Evolutionary conservation across 2,797 vertebrate species (phyloP), one percentile per base, ranked within the genome.

Genomic region (Triplophysa yarkandensis): DNA sequence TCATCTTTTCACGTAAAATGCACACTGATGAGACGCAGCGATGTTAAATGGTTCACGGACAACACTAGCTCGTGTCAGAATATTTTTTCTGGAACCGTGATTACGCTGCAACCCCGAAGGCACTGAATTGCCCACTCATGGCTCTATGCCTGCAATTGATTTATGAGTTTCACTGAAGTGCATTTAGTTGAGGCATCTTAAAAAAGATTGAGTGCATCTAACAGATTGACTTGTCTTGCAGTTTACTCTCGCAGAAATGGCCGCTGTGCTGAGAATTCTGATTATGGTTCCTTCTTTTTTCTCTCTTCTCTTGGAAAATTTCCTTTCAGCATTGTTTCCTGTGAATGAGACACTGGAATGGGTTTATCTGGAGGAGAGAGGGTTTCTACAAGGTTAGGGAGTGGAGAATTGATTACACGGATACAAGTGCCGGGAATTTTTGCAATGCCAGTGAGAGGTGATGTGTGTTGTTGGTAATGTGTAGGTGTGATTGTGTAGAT

Each of bases 1-100:
- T 60, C 82, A 84, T 72, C 77, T 58, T 74, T 82, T 76, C 74
- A 83, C 27, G 80, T 71, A 78, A 77, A 80, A 58, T 62, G 4
- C 52, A 55, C 7, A 14, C 27, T 16, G 23, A 25, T 55, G 52
- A 13, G 25, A 28, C 13, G 6, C 21, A 30, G 48, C 30, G 39
- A 50, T 76, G 52, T 57, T 74, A 64, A 23, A 46, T 57, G 67
- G 46, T 78, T 82, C 43, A 55, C 68, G 67, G 46, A 17, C 72
- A 77, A 71, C 64, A 63, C 71, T n/a, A n/a, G n/a, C n/a, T 76
- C 60, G 64, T 75, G 71, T 71, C 39, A 55, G 68, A 71, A 81
- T 70, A 41, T 4, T 67, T 81, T 78, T 48, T 60, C 66, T 60
- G n/a, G 41, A 57, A 82, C 76, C 69, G 32, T 64, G 76, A 81